Conservation (phyloP, 1,140 invertebrate species). For the Caenorhabditis tropicalis region DNA sequence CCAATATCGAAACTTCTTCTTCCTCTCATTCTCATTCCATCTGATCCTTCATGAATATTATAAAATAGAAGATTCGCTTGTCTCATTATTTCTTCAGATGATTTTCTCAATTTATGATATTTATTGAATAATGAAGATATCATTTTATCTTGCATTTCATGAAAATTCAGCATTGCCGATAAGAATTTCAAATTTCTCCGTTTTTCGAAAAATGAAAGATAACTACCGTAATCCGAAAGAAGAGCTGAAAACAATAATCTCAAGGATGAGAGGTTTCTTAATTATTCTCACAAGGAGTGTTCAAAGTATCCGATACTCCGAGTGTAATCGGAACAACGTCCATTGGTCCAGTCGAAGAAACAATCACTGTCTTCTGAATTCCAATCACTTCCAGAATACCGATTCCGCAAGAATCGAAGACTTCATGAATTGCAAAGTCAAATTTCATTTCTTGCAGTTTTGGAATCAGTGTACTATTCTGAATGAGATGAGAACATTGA, state of each 20-base stretch:
- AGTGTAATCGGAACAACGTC: slow-evolving; percentile 9
- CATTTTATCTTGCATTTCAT: slow-evolving; percentile 2
- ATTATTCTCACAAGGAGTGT: not conserved
- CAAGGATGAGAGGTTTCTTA: too few relatives aligned
- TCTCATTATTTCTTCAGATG: slow-evolving; percentile 5
- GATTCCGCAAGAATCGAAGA: slow-evolving; percentile 42
- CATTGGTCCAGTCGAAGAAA: slow-evolving; percentile 35
- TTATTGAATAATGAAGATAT: not conserved
- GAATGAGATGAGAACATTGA: slow-evolving; percentile 2
- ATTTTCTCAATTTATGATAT: not conserved
- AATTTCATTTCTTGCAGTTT: slow-evolving; percentile 46
- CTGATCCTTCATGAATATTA: slow-evolving; percentile 36
- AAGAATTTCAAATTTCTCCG: not conserved
- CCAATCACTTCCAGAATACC: slow-evolving; percentile 36
- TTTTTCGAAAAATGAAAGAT: not conserved
- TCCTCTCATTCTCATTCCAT: slow-evolving; percentile 42
- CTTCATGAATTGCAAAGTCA: slow-evolving; percentile 39
- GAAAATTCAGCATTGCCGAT: slow-evolving; percentile 11
- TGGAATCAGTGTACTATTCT: slow-evolving; percentile 18
- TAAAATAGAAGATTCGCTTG: slow-evolving; percentile 18
- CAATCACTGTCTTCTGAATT: slow-evolving; percentile 12
- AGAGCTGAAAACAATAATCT: not conserved
- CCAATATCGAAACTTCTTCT: slow-evolving; percentile 22
- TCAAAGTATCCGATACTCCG: slow-evolving; percentile 5
- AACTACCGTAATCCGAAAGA: slow-evolving; percentile 30